Conservation (phyloP, 35 echinoderm and acorn worm genomes). For the Lytechinus variegatus region DNA sequence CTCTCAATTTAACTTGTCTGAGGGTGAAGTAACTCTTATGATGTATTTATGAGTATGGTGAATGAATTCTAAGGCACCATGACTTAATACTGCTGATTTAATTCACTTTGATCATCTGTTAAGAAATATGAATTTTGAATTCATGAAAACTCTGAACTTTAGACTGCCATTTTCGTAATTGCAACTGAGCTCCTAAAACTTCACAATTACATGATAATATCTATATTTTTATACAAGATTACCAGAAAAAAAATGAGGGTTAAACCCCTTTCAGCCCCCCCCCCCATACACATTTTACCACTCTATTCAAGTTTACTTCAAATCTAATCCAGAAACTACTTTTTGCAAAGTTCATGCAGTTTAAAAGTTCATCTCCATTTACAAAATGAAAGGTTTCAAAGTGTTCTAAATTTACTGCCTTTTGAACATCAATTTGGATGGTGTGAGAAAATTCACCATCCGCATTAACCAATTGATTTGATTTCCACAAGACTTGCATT, state of each 20-base stretch:
- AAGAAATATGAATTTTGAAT: no score
- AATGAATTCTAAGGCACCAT: no score
- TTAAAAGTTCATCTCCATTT: neutral
- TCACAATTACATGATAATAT: no score
- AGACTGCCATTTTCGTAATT: no score
- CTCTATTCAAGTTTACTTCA: neutral
- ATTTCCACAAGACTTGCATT: neutral
- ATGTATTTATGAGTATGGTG: neutral
- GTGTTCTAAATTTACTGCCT: neutral
- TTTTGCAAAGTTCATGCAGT: neutral
- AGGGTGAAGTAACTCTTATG: neutral
- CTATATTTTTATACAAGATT: no score
- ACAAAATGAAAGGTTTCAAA: neutral
- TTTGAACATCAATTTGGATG: neutral
- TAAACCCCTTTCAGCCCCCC: no score
- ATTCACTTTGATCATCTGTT: no score
- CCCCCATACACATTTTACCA: no score
- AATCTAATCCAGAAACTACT: neutral
- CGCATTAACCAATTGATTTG: constrained; percentile 18
- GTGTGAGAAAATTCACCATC: constrained; percentile 1
- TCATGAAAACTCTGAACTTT: no score
- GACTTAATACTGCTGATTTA: no score
- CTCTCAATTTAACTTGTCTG: neutral
- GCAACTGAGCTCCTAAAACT: no score
- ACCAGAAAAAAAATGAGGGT: no score